phyloP scores from a whole-genome alignment of 2,113 vertebrate genomes.

The Taurulus bubalis region DNA sequence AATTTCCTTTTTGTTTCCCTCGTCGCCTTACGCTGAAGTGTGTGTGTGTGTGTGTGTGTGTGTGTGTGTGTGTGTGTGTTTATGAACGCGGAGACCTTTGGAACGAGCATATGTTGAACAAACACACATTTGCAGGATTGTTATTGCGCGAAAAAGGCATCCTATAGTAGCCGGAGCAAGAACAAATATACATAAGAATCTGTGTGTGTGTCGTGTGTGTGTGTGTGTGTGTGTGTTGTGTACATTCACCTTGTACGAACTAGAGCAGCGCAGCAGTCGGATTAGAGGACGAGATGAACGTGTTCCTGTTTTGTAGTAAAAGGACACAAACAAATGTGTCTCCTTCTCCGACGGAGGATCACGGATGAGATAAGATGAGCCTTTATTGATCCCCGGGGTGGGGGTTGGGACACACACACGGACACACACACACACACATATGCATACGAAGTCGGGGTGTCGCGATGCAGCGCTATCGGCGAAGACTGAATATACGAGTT shows the following conservation, averaged over 20 bases:
- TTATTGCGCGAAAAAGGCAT: conserved; percentile 19
- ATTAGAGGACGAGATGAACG: background rate
- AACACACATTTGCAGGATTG: conserved; percentile 34
- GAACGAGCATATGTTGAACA: conserved; percentile 52
- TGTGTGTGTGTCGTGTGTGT: too few relatives aligned
- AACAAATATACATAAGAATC: conserved; percentile 24
- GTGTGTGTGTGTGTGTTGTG: too few relatives aligned
- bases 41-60: background rate
- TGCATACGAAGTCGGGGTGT: too few relatives aligned
- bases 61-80: conserved; percentile 12
- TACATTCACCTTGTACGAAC: conserved; percentile 19
- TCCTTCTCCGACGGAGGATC: background rate
- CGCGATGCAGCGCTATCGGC: too few relatives aligned
- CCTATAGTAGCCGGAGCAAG: background rate
- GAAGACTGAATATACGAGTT: background rate
- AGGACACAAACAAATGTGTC: background rate
- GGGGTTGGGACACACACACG: too few relatives aligned
- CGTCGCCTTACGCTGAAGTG: conserved; percentile 17
- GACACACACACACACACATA: too few relatives aligned
- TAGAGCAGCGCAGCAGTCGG: background rate
- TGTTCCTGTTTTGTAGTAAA: background rate
- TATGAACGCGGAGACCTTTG: conserved; percentile 61
- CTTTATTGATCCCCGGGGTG: background rate
- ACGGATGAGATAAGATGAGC: background rate
- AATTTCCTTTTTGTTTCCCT: conserved; percentile 25